phyloP scores from a whole-genome alignment of 30 jellyfish, hydroid and myxozoan genomes.

The Hydractinia echinata region DNA sequence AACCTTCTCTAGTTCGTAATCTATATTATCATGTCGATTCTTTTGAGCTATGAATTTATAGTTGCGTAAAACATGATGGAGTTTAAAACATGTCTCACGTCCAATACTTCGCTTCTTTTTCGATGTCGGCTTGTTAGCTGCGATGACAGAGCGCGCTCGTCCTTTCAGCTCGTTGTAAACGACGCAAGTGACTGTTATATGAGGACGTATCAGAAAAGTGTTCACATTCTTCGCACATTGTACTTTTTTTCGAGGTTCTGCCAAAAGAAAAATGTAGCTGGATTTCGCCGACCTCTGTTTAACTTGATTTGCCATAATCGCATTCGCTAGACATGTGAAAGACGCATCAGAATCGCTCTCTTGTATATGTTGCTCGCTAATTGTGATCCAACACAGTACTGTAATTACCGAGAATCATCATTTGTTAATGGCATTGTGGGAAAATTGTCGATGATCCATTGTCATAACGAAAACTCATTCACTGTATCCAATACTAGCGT shows the following conservation, averaged over 20 bases:
- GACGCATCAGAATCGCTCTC: constrained; percentile 65
- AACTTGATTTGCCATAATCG: constrained; percentile 58
- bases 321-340: constrained; percentile 79
- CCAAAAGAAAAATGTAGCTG: background rate
- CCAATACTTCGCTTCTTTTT: too few relatives aligned
- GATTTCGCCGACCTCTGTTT: constrained; percentile 16
- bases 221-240: too few relatives aligned
- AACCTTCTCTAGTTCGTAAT: background rate
- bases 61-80: too few relatives aligned
- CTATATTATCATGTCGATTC: too few relatives aligned
- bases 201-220: too few relatives aligned
- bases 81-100: too few relatives aligned
- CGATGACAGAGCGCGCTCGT: too few relatives aligned
- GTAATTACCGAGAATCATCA: constrained; percentile 39
- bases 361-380: constrained; percentile 37
- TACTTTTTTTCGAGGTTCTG: too few relatives aligned
- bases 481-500: constrained; percentile 75
- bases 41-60: too few relatives aligned
- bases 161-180: too few relatives aligned
- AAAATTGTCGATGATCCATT: background rate
- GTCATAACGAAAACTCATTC: constrained; percentile 91
- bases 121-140: too few relatives aligned
- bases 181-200: too few relatives aligned
- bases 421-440: background rate
- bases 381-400: constrained; percentile 45